Conservation (phyloP, 2,888 invertebrate species). For the Aspidapion aeneum region DNA sequence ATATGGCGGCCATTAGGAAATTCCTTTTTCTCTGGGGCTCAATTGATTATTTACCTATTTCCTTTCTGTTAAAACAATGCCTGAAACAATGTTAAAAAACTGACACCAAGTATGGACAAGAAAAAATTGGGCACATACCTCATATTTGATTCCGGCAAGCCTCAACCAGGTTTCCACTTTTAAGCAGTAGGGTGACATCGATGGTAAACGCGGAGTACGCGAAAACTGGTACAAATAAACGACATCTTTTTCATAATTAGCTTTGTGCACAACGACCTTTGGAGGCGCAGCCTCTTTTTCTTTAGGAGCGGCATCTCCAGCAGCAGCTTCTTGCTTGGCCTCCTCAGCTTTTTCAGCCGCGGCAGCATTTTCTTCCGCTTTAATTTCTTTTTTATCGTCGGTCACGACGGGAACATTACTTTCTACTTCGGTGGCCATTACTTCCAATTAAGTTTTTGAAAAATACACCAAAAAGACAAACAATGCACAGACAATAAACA, state of each 20-base stretch:
- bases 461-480: constrained; percentile 24
- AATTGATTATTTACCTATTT: no score
- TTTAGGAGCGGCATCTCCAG: constrained; percentile 46
- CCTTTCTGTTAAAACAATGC: no score
- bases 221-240: constrained; percentile 94
- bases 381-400: constrained; percentile 53
- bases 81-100: no score
- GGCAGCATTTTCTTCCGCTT: constrained; percentile 49
- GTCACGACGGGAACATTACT: constrained; percentile 61
- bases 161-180: constrained; percentile 96
- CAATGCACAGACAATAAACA: constrained; percentile 27
- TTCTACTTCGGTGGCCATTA: constrained; percentile 75
- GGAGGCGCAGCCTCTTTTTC: constrained; percentile 65
- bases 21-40: no score
- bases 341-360: constrained; percentile 50
- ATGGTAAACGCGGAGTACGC: constrained; percentile 84
- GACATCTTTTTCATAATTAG: constrained; percentile 86
- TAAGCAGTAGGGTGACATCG: constrained; percentile 88
- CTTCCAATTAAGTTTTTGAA: constrained; percentile 14
- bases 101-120: no score
- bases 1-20: no score
- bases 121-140: no score
- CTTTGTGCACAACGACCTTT: constrained; percentile 81
- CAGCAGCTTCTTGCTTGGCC: constrained; percentile 46
- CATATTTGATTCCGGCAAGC: constrained; percentile 87